Evolutionary conservation across 1,140 invertebrate species (phyloP), one percentile per base, ranked within the genome.

Genomic region (Drosophila saltans): DNA sequence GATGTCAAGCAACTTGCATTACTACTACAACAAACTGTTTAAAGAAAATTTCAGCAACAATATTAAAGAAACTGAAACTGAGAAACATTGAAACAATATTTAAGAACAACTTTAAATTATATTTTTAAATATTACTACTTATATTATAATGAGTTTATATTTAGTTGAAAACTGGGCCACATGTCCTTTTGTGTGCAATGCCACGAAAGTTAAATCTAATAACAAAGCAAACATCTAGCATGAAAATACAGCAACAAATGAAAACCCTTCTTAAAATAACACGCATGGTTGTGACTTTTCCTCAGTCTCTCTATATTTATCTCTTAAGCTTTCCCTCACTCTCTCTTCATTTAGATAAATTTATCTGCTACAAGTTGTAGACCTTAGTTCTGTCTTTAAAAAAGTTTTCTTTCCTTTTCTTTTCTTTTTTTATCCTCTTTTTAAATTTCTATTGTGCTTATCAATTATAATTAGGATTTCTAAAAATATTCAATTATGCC

Each of bases 261-360:
- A n/a, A n/a, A n/a, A 45, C 64, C 61, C 26, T 45, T 45, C 40
- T 56, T 76, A 76, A 76, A 70, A 76, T 76, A 76, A 76, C 66
- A 76, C 43, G 69, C 66, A 69, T 52, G 5, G 43, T 39, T 40
- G 9, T 45, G 5, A 24, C 45, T 1, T 24, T 16, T 8, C 2
- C 5, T 48, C 6, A 8, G 4, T 52, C 45, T 52, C 8, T 21
- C 3, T 36, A 5, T 36, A 36, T 36, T 26, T 26, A 16, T 52
- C 0, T 26, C 21, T 5, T 52, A 7, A 16, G 21, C 8, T 48
- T 2, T 21, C 16, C 21, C 2, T 24, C 4, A 16, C 4, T 45
- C 24, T 0, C 16, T 24, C 16, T 48, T 24, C 7, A 2, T 24
- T 8, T 8, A 8, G 2, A 21, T 21, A 24, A 24, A 36, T 36